Evolutionary conservation across 2,888 invertebrate genomes (phyloP), one percentile per base, ranked within the genome.

Genomic region (Cataglyphis livida): DNA sequence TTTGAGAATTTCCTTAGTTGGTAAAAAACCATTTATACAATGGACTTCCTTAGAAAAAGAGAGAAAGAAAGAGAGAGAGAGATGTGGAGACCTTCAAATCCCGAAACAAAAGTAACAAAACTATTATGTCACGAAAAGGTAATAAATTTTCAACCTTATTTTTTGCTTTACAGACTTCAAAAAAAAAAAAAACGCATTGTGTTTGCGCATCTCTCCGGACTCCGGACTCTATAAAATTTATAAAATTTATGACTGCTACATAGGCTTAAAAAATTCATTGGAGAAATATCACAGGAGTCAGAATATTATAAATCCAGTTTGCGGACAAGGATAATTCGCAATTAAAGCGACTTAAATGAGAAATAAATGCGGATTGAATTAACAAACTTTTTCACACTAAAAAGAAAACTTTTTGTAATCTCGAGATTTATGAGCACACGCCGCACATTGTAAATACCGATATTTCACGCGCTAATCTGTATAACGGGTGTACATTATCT

Each of bases 401-500:
- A 78, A 59, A 78, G 48, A 75, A 78, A 59, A 73, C 57, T 78
- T 78, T 74, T 38, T 41, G 76, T 41, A 64, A 78, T 81, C 75
- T 75, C 15, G 41, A 41, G 81, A 87, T 82, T 88, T 87, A 89
- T 71, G 78, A 68, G 62, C 21, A 32, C 44, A 3, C 10, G 54
- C 71, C 71, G 28, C 38, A 18, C 12, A 35, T 28, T 15, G 54
- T 51, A 73, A n/a, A 64, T 75, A 25, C 44, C 21, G 21, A 10
- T 21, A 75, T 10, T 70, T 71, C 32, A 78, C 88, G 54, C 48
- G 38, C 66, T 88, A 84, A 88, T 88, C 88, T 32, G 2, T 87
- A 73, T 74, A 90, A 78, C 76, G 71, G 82, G 75, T 68, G 83
- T 90, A 86, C 84, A 85, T 88, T 86, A 90, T 88, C 87, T 64